A percentile compares a stretch with the other conserved stretches of the same genome.
Evolutionary conservation across 2,113 vertebrate genomes (phyloP).

Genomic region (Xerus inauris): DNA sequence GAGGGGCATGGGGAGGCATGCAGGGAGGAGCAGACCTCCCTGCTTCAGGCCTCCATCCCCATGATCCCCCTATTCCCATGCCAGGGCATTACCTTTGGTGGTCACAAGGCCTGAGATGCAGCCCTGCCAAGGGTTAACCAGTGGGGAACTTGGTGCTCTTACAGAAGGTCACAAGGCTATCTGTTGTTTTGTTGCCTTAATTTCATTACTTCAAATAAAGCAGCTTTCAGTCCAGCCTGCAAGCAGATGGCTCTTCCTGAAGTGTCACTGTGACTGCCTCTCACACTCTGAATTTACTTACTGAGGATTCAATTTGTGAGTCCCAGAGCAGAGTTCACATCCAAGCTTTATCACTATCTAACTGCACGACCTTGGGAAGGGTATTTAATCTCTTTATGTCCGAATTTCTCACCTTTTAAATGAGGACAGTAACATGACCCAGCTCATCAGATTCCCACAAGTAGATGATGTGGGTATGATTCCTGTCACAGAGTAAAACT

Average conservation of each 20-base stretch:
- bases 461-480: not conserved
- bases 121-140: not conserved
- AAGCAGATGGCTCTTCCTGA: not conserved
- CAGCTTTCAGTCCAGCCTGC: not conserved
- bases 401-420: not conserved
- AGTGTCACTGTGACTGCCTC: not conserved
- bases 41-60: not conserved
- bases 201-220: not conserved
- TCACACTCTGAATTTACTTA: not conserved
- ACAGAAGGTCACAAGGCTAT: not conserved
- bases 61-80: rapidly evolving
- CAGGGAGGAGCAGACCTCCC: not conserved
- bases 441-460: not conserved
- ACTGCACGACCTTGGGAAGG: not conserved
- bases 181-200: not conserved
- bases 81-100: not conserved
- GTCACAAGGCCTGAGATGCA: not conserved
- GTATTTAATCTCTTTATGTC: not conserved
- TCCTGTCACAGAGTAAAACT: not conserved
- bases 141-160: not conserved
- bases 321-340: not conserved
- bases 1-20: not conserved
- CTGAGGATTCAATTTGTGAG: not conserved
- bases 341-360: not conserved
- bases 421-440: not conserved